Conservation (phyloP, 2,888 invertebrate genomes). For the Drepanosiphum platanoidis region DNA sequence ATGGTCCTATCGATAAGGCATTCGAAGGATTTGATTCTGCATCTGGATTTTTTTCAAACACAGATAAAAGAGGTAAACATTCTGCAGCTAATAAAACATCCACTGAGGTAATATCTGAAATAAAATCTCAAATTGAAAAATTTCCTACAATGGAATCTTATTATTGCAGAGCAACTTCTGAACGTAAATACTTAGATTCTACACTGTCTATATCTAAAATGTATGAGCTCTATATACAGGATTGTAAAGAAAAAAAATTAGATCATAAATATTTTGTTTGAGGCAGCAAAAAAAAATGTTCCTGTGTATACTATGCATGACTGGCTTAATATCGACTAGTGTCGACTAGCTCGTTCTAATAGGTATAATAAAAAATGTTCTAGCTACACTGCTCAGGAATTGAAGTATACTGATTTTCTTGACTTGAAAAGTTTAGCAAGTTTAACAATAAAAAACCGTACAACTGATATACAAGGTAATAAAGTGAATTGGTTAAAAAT, state of each 20-base stretch:
- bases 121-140: conserved; percentile 28
- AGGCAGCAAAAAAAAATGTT: conserved; percentile 64
- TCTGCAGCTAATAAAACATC: conserved; percentile 4
- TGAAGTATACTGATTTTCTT: conserved; percentile 63
- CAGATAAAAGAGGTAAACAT: not conserved
- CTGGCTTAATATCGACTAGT: conserved; percentile 60
- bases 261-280: conserved; percentile 41
- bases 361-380: conserved; percentile 62
- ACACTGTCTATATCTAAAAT: conserved; percentile 23
- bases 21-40: not conserved
- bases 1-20: conserved; percentile 28
- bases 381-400: conserved; percentile 63
- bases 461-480: conserved; percentile 45
- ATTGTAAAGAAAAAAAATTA: conserved; percentile 12
- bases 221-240: conserved; percentile 13
- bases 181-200: conserved; percentile 38
- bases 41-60: not conserved
- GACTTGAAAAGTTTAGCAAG: conserved; percentile 62
- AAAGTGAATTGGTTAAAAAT: conserved; percentile 64
- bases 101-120: conserved; percentile 16
- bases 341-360: conserved; percentile 62
- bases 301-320: conserved; percentile 64
- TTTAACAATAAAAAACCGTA: conserved; percentile 56
- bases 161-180: conserved; percentile 31
- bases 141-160: conserved; percentile 29